Evolutionary conservation across 2,797 vertebrate genomes (phyloP).

Genomic region (Varecia variegata): DNA sequence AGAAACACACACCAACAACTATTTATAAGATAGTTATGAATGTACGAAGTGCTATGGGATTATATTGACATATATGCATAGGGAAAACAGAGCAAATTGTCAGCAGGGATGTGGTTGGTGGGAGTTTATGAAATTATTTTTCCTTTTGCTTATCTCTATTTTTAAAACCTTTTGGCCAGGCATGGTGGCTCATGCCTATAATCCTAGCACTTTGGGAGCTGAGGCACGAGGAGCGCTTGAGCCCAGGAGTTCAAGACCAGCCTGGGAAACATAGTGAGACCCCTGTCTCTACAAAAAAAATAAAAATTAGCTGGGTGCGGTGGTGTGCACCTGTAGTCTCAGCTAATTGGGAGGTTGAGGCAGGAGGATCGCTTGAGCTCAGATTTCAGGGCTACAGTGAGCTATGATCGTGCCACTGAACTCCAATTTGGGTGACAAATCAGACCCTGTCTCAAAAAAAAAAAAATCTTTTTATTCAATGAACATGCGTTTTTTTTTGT

Average conservation of each 20-base stretch:
- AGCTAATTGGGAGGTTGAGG: neutral
- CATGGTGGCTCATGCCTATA: neutral
- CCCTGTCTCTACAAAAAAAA: neutral
- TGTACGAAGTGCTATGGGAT: neutral
- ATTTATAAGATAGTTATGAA: neutral
- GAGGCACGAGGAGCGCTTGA: neutral
- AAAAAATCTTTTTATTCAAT: neutral
- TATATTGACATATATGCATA: neutral
- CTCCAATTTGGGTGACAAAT: neutral
- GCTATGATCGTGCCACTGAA: neutral
- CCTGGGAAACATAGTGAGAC: neutral
- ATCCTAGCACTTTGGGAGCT: neutral
- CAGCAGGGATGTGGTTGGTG: neutral
- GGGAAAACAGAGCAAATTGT: constrained; percentile 5
- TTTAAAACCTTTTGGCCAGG: neutral
- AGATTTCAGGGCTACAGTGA: neutral
- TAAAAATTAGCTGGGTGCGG: neutral
- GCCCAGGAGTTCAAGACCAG: neutral
- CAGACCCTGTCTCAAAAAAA: neutral
- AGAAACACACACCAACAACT: neutral
- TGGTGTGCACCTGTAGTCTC: neutral
- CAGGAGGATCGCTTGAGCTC: neutral
- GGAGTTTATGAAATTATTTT: neutral
- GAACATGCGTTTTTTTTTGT: neutral
- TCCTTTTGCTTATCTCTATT: constrained; percentile 5